Percentiles rank a stretch among this genome's conserved stretches.
These are phyloP conservation scores for Chiridota heheva DNA, from an alignment of 35 echinoderm and acorn worm genomes.

Conservation along the genomic window DNA sequence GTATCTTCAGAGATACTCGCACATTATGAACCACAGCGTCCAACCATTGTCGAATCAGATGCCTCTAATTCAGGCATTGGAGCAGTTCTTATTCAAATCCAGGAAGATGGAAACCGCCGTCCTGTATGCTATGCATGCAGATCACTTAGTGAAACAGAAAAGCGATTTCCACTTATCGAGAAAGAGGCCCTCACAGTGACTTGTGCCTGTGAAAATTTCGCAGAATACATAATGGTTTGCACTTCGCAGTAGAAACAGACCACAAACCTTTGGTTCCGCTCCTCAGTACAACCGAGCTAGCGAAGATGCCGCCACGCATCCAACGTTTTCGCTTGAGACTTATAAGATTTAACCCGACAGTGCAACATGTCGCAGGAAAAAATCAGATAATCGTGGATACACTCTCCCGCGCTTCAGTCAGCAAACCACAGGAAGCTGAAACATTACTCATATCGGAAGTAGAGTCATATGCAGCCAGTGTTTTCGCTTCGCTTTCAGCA, in stretches of 20 bases:
- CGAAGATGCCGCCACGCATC: slow-evolving; percentile 54
- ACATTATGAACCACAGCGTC: slow-evolving; percentile 41
- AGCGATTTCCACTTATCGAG: slow-evolving; percentile 64
- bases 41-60: slow-evolving; percentile 40
- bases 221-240: slow-evolving; percentile 42
- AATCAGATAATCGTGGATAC: slow-evolving; percentile 32
- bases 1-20: slow-evolving; percentile 22
- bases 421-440: not conserved
- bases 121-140: slow-evolving; percentile 16
- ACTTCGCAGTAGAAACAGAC: slow-evolving; percentile 44
- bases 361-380: not conserved
- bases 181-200: slow-evolving; percentile 51
- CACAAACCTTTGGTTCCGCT: slow-evolving; percentile 44
- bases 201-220: slow-evolving; percentile 57
- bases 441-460: no score
- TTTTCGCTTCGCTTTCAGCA: no score
- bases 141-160: slow-evolving; percentile 37
- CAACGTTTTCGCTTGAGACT: slow-evolving; percentile 36
- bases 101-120: slow-evolving; percentile 13
- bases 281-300: slow-evolving; percentile 29
- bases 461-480: no score
- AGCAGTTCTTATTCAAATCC: slow-evolving; percentile 35
- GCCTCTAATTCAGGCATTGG: slow-evolving; percentile 17
- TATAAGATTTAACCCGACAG: slow-evolving; percentile 42
- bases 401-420: slow-evolving; percentile 27